Conservation (phyloP, 2,113 vertebrate species). For the Protobothrops mucrosquamatus region DNA sequence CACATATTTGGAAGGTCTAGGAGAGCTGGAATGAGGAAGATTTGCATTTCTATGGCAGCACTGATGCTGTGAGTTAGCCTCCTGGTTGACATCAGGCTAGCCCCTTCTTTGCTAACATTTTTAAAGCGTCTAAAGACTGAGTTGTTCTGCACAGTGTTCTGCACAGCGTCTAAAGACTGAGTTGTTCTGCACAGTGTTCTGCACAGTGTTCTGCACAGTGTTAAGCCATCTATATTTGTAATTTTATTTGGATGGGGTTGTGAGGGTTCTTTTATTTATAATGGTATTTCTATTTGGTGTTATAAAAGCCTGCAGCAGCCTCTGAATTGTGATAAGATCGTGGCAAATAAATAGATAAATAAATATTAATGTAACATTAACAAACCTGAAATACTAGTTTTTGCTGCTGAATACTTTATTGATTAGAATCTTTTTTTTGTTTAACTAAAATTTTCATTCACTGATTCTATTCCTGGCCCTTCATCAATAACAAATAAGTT, state of each 20-base stretch:
- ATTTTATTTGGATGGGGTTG: neutral
- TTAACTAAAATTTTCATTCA: neutral
- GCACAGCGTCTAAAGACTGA: too few relatives aligned
- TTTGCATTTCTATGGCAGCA: neutral
- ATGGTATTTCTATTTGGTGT: neutral
- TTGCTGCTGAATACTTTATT: neutral
- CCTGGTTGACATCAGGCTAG: neutral
- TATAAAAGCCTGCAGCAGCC: neutral
- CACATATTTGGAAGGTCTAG: neutral
- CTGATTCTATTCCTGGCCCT: neutral
- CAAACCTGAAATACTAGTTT: neutral
- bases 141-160: neutral
- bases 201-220: too few relatives aligned
- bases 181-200: neutral
- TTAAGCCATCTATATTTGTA: neutral
- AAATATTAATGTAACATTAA: neutral
- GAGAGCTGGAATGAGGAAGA: neutral
- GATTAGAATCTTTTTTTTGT: neutral
- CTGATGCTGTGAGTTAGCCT: neutral
- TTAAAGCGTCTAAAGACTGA: neutral
- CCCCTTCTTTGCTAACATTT: neutral
- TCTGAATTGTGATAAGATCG: neutral
- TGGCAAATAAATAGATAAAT: neutral
- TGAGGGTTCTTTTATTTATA: neutral
- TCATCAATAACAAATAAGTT: neutral